Base-by-base conservation (phyloP, 2,888 invertebrate species). In the Amblyteles armatorius region DNA sequence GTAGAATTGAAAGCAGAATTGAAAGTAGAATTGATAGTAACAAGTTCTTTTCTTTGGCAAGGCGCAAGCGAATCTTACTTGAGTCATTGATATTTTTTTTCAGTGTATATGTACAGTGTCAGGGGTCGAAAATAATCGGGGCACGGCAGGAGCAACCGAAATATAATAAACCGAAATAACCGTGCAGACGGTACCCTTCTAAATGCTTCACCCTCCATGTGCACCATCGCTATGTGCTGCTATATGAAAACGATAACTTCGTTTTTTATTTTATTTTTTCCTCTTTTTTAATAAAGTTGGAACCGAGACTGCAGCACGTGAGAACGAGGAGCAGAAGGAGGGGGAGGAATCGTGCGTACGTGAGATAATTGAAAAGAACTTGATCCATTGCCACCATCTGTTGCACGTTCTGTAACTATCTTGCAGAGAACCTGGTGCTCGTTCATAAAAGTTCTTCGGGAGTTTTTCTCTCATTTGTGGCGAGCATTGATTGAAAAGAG, bases 301-400 rank as follows among this genome's bases (percentile, higher is more conserved):
- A 76, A 73, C 63, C 73, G 71, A 79, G 65, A 76, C 76, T 72
- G 74, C 29, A 52, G 48, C 67, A 74, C 76, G 71, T 48, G 83
- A 79, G 74, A 79, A 52, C 26, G 44, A 9, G 79, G 68, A 72
- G 60, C 26, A 44, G 44, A 16, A 52, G 69, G 13, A 36, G 55
- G 73, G 26, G 65, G 63, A 57, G 55, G 11, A 73, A 55, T 52
- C 48, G 48, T 76, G 67, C 73, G 71, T 80, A 84, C 83, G 80
- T 80, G 80, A 84, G 80, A 84, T 84, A 84, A 84, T 84, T 84
- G 83, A 84, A 84, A 84, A 71, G 79, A 80, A 80, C 76, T 84
- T 84, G 83, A 84, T 84, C 83, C 80, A 84, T 84, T 80, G 80
- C 80, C 52, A 60, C 77, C 83, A 84, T 84, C 83, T 84, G 83